Evolutionary conservation across 2,113 vertebrate genomes (phyloP).

Genomic region (Rhinolophus sinicus): DNA sequence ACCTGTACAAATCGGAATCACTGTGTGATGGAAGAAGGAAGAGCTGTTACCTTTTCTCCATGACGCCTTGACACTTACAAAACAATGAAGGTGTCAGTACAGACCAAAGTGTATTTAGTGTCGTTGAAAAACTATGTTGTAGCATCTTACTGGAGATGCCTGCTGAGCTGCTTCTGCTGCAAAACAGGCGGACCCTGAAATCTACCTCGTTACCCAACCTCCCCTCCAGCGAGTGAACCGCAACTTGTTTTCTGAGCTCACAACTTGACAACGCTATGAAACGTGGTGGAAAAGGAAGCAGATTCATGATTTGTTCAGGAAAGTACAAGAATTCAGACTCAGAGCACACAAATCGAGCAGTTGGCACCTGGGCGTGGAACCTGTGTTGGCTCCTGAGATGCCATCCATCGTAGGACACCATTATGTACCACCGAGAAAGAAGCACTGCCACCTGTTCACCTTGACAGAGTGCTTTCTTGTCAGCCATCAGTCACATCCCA

Average conservation of each 20-base stretch:
- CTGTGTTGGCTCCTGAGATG: neutral
- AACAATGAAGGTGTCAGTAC: neutral
- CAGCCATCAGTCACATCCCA: neutral
- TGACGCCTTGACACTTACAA: neutral
- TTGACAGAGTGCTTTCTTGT: neutral
- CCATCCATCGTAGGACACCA: rapidly evolving
- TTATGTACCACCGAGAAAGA: neutral
- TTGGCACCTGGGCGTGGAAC: neutral
- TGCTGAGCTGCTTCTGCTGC: neutral
- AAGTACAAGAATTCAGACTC: neutral
- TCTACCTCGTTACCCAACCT: neutral
- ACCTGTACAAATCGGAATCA: neutral
- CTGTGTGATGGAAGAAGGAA: neutral
- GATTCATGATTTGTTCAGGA: neutral
- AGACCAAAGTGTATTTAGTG: neutral
- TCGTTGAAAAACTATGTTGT: neutral
- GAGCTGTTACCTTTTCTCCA: too few species aligned
- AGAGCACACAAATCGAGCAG: neutral
- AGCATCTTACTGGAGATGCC: neutral
- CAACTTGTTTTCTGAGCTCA: neutral
- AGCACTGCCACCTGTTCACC: neutral
- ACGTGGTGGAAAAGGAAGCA: neutral
- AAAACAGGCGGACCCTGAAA: too few species aligned
- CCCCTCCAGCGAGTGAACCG: neutral
- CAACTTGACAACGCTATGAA: neutral